These are phyloP conservation scores for pig (Sus scrofa) DNA, from an alignment of 2,113 vertebrate genomes.

Conservation along the genomic window DNA sequence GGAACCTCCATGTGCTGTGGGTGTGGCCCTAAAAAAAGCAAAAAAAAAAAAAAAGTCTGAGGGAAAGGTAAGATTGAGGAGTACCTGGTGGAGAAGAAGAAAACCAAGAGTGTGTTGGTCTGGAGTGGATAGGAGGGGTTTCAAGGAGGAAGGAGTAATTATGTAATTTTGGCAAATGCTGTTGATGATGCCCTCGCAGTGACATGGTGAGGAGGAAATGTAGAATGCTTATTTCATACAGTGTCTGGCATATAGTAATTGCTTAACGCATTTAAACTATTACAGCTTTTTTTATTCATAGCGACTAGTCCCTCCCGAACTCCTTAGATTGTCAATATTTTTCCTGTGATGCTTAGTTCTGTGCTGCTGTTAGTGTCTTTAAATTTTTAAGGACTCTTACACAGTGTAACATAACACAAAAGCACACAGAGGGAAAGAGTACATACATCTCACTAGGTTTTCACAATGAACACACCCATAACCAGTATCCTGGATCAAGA, in stretches of 20 bases:
- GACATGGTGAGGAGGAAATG: neutral
- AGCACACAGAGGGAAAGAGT: neutral
- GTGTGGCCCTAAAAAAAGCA: too few species aligned
- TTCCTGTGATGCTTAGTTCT: conserved; percentile 27
- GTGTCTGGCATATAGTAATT: conserved; percentile 5
- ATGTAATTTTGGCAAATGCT: conserved; percentile 36
- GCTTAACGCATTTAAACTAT: conserved; percentile 6
- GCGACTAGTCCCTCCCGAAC: conserved; percentile 3
- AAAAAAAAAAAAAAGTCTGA: neutral
- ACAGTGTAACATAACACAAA: conserved; percentile 27
- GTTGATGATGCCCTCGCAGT: neutral
- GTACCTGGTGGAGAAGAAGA: neutral
- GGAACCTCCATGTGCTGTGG: too few species aligned
- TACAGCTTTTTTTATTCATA: conserved; percentile 45
- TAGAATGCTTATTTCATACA: conserved; percentile 38
- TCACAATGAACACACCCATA: conserved; percentile 31
- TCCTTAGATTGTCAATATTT: neutral
- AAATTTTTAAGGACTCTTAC: neutral
- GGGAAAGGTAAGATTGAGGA: neutral
- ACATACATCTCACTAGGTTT: neutral
- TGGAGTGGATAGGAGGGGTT: conserved; percentile 31
- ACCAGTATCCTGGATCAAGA: conserved; percentile 49
- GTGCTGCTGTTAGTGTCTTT: conserved; percentile 29
- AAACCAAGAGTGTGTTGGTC: neutral
- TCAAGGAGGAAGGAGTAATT: conserved; percentile 21